Base-by-base conservation (phyloP, 2,888 invertebrate species). In the Troides oblongomaculatus region DNA sequence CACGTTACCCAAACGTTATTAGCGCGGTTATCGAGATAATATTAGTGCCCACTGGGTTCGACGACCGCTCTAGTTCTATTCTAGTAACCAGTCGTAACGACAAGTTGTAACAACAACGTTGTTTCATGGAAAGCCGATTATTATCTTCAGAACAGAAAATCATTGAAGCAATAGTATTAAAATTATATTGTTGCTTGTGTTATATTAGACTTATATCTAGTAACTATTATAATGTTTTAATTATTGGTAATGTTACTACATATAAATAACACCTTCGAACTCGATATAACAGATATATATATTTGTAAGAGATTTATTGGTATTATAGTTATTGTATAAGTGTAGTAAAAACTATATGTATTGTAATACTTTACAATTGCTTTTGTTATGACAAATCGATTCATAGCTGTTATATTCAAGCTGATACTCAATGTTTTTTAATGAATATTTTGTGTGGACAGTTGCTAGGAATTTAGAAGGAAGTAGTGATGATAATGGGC, bases 41-140 rank as follows among this genome's bases (percentile, higher is more conserved):
- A 87, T 86, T 85, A 85, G 83, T 80, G 69, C 74, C 74, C 73
- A 74, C 71, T 65, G 82, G 74, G 88, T 78, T 88, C 90, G 88
- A 84, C 81, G 89, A 84, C 88, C 89, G 89, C 79, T 83, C 89
- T 74, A 90, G 80, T 90, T 92, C 84, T 89, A 87, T 84, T 86
- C 84, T 86, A 86, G 83, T 86, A 80, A 81, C 84, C 76, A 80
- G 72, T 73, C 72, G 75, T 73, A 71, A 75, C 76, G 74, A 77
- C 76, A 75, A 74, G 72, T 73, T 71, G 71, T 73, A 74, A 74
- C 75, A 74, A 76, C 72, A 72, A 71, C 79, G 80, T 75, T 79
- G 78, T 81, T 83, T 82, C 82, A 80, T 78, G 78, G 79, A 82
- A 82, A 79, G 74, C 70, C 71, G 69, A 77, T 75, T 75, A 79